Evolutionary conservation across 2,888 invertebrate species (phyloP).

Genomic region (Coenonympha glycerion): DNA sequence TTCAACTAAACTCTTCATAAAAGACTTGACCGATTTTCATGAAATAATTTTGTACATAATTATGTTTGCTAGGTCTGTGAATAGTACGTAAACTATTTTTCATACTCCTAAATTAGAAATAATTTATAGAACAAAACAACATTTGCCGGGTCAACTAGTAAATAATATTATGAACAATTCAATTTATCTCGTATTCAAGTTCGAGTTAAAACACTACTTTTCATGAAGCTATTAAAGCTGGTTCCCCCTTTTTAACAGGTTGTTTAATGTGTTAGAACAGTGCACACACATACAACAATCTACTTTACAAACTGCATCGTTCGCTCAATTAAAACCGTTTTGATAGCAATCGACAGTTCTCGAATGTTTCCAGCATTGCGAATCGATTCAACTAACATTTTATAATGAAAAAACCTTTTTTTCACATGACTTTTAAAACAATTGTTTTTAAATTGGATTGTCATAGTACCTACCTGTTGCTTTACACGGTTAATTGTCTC

Average conservation of each 20-base stretch:
- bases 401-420: not conserved
- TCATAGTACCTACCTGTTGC: not conserved
- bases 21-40: no score
- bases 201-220: not conserved
- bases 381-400: slow-evolving; percentile 3
- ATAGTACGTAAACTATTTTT: no score
- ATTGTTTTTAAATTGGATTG: not conserved
- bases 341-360: slow-evolving; percentile 7
- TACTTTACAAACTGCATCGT: slow-evolving; percentile 14
- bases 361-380: slow-evolving; percentile 9
- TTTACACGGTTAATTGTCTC: no score
- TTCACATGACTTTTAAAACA: not conserved
- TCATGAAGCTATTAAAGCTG: not conserved
- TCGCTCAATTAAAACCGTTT: slow-evolving; percentile 13
- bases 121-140: no score
- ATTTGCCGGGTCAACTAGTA: no score
- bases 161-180: no score
- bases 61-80: no score
- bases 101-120: no score
- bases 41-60: no score
- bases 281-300: slow-evolving; percentile 11
- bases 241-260: not conserved
- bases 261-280: not conserved
- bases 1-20: no score
- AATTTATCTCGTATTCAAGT: no score